Conservation (phyloP, 1,140 invertebrate genomes). For the Caenorhabditis inopinata region DNA sequence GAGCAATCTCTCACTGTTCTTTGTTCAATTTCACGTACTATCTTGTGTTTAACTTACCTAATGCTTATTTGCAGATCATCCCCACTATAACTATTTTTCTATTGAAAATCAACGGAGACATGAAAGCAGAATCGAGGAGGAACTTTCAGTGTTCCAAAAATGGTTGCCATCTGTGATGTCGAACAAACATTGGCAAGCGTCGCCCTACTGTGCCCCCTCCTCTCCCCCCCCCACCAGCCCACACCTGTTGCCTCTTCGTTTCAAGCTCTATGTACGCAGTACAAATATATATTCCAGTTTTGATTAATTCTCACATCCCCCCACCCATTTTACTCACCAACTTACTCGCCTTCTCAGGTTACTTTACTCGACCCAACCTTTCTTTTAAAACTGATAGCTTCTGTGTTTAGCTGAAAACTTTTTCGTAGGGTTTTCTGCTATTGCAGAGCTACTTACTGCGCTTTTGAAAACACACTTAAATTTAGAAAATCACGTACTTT, state of each 20-base stretch:
- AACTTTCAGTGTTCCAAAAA: slow-evolving; percentile 14
- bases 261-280: slow-evolving; percentile 30
- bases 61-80: slow-evolving; percentile 26
- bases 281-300: slow-evolving; percentile 30
- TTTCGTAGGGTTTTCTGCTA: too few species aligned
- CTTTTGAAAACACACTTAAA: not conserved
- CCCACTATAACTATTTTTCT: not conserved
- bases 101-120: not conserved
- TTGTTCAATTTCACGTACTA: not conserved
- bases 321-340: not conserved
- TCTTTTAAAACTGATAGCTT: not conserved
- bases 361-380: not conserved
- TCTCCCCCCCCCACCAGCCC: too few species aligned
- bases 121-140: not conserved
- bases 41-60: not conserved
- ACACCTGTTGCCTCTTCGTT: not conserved
- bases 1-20: slow-evolving; percentile 4
- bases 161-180: slow-evolving; percentile 31
- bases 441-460: not conserved
- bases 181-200: not conserved
- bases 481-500: not conserved
- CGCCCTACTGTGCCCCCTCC: too few species aligned
- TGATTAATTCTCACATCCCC: slow-evolving; percentile 29
- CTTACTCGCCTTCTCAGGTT: not conserved
- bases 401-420: too few species aligned